Conservation (phyloP, 2,113 vertebrate genomes). For the Ornithorhynchus anatinus region DNA sequence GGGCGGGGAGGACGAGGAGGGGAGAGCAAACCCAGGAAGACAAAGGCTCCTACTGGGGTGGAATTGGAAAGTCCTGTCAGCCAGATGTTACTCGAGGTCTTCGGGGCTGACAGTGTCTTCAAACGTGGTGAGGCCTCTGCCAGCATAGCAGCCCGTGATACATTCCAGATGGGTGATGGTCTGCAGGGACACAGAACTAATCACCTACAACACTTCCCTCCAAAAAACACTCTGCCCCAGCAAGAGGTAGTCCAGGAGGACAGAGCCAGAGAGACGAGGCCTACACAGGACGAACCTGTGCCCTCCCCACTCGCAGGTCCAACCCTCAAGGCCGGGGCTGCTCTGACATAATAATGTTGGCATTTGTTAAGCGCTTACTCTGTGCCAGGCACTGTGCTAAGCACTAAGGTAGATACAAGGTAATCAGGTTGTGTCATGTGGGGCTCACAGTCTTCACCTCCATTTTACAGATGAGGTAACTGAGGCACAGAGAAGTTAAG, state of each 20-base stretch:
- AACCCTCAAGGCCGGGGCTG: too few species aligned
- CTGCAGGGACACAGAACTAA: neutral
- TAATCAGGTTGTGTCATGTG: too few species aligned
- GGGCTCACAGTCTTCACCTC: too few species aligned
- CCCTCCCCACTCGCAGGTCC: neutral
- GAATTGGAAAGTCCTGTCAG: constrained; percentile 12
- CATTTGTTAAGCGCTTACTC: too few species aligned
- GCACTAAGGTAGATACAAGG: too few species aligned
- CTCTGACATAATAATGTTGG: too few species aligned
- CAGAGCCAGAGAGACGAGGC: neutral
- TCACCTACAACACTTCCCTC: neutral
- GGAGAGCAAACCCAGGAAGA: too few species aligned
- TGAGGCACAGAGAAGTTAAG: too few species aligned
- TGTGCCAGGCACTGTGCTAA: too few species aligned
- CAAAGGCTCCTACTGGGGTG: too few species aligned
- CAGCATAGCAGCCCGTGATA: constrained; percentile 7
- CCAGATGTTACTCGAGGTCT: constrained; percentile 35
- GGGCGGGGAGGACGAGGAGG: neutral
- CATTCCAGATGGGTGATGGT: neutral
- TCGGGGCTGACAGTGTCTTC: constrained; percentile 43
- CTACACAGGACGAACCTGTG: too few species aligned
- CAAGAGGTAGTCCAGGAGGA: neutral
- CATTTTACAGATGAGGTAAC: too few species aligned
- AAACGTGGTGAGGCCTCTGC: constrained; percentile 12
- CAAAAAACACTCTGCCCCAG: neutral